Percentiles rank a stretch among this genome's conserved stretches.
phyloP scores from a whole-genome alignment of 1,140 invertebrate genomes.

The Drosophila biarmipes region DNA sequence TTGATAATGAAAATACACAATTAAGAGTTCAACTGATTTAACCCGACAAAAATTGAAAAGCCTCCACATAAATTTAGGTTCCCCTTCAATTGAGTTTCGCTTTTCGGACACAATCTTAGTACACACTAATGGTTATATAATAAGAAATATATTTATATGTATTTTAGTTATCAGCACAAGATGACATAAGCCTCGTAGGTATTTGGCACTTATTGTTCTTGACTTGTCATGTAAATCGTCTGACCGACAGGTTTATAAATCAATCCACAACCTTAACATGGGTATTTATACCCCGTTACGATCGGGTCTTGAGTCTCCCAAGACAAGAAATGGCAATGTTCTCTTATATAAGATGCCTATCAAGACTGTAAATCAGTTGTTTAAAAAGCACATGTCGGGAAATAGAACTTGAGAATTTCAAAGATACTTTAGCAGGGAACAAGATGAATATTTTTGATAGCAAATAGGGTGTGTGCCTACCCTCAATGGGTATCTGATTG shows the following conservation, averaged over 20 bases:
- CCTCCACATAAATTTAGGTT: conserved; percentile 37
- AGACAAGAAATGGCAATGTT: conserved; percentile 27
- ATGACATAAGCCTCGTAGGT: conserved; percentile 60
- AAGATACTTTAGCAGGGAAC: background rate
- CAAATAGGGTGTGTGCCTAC: conserved; percentile 22
- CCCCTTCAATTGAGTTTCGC: conserved; percentile 16
- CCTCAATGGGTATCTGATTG: conserved; percentile 21
- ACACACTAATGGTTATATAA: conserved; percentile 1
- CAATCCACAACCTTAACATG: conserved; percentile 31
- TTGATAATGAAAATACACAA: conserved; percentile 73
- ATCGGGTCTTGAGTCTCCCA: background rate
- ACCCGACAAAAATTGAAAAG: conserved; percentile 65
- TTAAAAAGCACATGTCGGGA: conserved; percentile 6
- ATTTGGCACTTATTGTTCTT: conserved; percentile 45
- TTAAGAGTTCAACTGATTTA: conserved; percentile 74
- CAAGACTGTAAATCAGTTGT: conserved; percentile 9
- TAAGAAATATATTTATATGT: conserved; percentile 1
- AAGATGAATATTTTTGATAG: conserved; percentile 1
- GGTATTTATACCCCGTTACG: conserved; percentile 11
- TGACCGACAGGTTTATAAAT: conserved; percentile 52
- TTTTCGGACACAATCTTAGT: conserved; percentile 6
- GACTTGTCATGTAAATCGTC: conserved; percentile 36
- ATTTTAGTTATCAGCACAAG: conserved; percentile 2
- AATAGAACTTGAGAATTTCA: conserved; percentile 5
- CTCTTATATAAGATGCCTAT: conserved; percentile 10